Evolutionary conservation across 2,888 invertebrate genomes (phyloP), one percentile per base, ranked within the genome.

Genomic region (Chrysolina haemoptera): DNA sequence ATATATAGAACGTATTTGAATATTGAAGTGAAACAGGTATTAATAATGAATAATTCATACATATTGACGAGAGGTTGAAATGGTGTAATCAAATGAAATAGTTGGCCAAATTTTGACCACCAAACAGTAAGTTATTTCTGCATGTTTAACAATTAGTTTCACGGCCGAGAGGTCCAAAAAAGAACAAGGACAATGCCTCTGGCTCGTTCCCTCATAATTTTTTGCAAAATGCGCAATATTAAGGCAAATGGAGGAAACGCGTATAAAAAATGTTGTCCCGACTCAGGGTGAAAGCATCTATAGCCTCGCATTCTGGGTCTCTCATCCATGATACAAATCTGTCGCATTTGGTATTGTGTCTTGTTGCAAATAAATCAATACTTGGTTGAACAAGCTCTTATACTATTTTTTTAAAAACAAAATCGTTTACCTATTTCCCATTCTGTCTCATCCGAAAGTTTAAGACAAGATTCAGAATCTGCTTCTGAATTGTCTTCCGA

Each of bases 321-420:
- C 27, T 22, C 12, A 55, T 27, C 66, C 75, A 75, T 18, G 71
- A 75, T 22, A 75, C 40, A 55, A 65, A 75, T 62, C 16, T 69
- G 3, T 22, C n/a, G 43, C 75, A 75, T 66, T 75, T 75, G 9
- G 65, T 16, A 55, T 72, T 75, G 22, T 55, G 14, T 43, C 65
- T 41, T 9, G 63, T 66, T 14, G 75, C 75, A 65, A 75, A 75
- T 27, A 75, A 40, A 43, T 75, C 75, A 59, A 72, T 72, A 8
- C 46, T 53, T 43, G 72, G 72, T 35, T 35, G 9, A 43, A 2
- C 43, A 12, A 43, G 8, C 8, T 43, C 8, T 43, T 9, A 22
- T n/a, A 18, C 14, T 35, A 35, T 62, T 5, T 65, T 53, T n/a
- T 41, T 65, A 3, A 63, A 43, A 43, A 6, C 43, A 43, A 1